Base-by-base conservation (phyloP, 1,140 invertebrate species). In the Triops cancriformis region DNA sequence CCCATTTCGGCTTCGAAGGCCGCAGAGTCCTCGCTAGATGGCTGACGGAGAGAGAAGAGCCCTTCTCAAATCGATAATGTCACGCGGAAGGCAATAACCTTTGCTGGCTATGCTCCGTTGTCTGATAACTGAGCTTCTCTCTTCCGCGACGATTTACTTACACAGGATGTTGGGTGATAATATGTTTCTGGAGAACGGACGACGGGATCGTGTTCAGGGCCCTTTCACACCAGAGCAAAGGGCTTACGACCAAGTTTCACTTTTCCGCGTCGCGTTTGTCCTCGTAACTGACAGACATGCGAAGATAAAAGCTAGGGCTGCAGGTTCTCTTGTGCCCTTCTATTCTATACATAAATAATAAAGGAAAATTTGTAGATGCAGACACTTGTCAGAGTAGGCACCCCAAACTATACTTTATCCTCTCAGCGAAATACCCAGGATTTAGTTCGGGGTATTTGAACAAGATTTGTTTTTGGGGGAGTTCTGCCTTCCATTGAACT, bases 1-100 rank as follows among this genome's bases (percentile, higher is more conserved):
- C 14, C 51, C 51, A 7, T 37, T 64, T 64, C 18, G 51, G 51
- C 18, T 64, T 5, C 3, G 51, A 64, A 18, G 10, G 51, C n/a
- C 23, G 14, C n/a, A 23, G 51, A 14, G 23, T 64, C 51, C 10
- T 64, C 14, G 51, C 51, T 64, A 64, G 9, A 23, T 64, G 51
- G 51, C 51, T 64, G 51, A 64, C 10, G 51, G 51, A 23, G 31
- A 37, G 31, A 37, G 31, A 37, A 37, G 31, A 37, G 31, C 31
- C 51, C 23, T 64, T 64, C 74, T 26, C 74, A 9, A 26, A 64
- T 75, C 42, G 64, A 64, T 75, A 41, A 43, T 23, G 43, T n/a
- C 73, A 74, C 43, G 18, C 18, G 73, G n/a, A n/a, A 41, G n/a
- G 73, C 41, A 72, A 77, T 72, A 77, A n/a, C 14, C 75, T 51